Conservation (phyloP, 2,797 vertebrate species). For the Helarctos malayanus region DNA sequence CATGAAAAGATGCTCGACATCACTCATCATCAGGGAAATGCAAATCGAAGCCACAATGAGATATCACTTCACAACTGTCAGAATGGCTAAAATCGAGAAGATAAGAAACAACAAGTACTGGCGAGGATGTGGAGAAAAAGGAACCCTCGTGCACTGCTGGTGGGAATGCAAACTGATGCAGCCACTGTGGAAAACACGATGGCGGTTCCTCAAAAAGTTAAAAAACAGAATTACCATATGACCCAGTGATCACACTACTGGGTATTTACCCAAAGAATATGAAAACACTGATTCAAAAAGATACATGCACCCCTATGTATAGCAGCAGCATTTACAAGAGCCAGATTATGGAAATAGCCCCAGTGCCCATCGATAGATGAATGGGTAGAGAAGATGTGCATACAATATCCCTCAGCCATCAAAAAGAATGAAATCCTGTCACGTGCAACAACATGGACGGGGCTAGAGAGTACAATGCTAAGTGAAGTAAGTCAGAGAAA, state of each 20-base stretch:
- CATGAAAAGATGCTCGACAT: not conserved
- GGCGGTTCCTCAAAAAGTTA: not conserved
- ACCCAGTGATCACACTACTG: not conserved
- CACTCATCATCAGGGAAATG: not conserved
- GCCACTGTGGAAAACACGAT: not conserved
- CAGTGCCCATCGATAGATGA: not conserved
- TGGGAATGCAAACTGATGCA: not conserved
- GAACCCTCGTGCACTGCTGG: not conserved
- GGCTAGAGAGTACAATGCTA: not conserved
- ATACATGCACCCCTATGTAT: not conserved
- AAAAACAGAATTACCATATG: not conserved
- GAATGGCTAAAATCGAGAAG: not conserved
- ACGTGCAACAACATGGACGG: not conserved
- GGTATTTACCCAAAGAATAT: not conserved
- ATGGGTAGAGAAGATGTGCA: not conserved
- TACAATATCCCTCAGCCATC: not conserved
- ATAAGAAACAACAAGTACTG: not conserved
- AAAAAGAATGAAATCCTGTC: not conserved
- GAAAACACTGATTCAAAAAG: not conserved
- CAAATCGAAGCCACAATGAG: not conserved
- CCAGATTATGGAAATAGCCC: not conserved
- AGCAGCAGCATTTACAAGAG: not conserved
- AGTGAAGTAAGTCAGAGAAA: not conserved
- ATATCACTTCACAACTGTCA: not conserved
- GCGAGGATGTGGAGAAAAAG: not conserved